Percentiles rank a stretch among this genome's conserved stretches.
Evolutionary conservation across 2,797 vertebrate species (phyloP).

Genomic region (Onychomys torridus): DNA sequence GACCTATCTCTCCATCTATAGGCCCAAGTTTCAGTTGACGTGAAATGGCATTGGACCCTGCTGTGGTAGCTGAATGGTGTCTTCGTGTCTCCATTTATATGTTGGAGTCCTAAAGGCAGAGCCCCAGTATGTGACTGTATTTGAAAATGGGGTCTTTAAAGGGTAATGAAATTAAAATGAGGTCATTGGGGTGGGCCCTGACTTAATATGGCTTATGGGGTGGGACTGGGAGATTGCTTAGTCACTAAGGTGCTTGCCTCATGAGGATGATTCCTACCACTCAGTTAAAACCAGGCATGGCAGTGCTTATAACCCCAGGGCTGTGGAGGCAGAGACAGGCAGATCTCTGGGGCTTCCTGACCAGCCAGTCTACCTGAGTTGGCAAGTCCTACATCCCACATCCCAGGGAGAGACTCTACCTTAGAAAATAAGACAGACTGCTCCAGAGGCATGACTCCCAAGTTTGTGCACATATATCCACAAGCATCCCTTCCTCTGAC

Average conservation of each 20-base stretch:
- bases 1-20: not conserved
- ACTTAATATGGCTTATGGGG: not conserved
- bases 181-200: not conserved
- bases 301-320: not conserved
- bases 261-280: not conserved
- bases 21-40: not conserved
- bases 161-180: not conserved
- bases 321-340: not conserved
- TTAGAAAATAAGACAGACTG: not conserved
- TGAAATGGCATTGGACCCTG: not conserved
- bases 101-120: not conserved
- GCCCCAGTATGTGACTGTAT: not conserved
- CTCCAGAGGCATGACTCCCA: not conserved
- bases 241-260: not conserved
- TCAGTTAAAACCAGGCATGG: no score
- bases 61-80: not conserved
- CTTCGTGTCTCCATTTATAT: no score
- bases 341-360: not conserved
- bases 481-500: not conserved
- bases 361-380: not conserved
- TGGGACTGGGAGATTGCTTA: not conserved
- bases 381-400: not conserved
- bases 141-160: slow-evolving; percentile 17
- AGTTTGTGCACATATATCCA: not conserved
- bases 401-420: not conserved